phyloP scores from a whole-genome alignment of 2,113 vertebrate species.

The Spilogale gracilis region DNA sequence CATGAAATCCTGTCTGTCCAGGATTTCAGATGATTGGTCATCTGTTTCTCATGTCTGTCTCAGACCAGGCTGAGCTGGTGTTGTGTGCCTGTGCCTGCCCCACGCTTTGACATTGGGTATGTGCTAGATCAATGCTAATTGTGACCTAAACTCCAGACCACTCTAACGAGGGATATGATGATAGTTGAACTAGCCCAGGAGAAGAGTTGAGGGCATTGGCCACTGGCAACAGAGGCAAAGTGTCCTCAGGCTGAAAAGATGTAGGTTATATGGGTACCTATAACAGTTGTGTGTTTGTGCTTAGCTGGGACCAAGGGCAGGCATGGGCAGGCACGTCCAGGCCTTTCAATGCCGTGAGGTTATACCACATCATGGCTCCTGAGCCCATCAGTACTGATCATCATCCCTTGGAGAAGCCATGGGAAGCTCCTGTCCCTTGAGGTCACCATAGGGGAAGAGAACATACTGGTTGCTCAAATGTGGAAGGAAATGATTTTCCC shows the following conservation, averaged over 20 bases:
- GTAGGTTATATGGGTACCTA: background rate
- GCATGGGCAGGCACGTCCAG: background rate
- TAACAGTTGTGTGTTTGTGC: background rate
- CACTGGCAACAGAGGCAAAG: background rate
- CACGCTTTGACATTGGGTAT: background rate
- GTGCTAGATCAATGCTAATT: background rate
- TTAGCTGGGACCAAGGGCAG: background rate
- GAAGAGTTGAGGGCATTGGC: background rate
- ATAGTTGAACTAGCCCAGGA: background rate
- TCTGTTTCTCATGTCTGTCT: background rate
- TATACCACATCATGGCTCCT: background rate
- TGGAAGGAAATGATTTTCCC: slow-evolving; percentile 57
- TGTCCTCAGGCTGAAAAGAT: background rate
- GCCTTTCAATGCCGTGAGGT: background rate
- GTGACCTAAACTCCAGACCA: background rate
- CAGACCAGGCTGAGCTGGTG: background rate
- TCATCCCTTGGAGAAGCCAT: background rate
- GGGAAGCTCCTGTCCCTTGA: background rate
- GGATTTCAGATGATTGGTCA: background rate
- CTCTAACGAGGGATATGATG: background rate
- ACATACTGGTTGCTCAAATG: slow-evolving; percentile 20
- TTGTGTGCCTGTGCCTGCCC: background rate
- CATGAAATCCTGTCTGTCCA: background rate
- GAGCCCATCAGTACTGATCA: background rate
- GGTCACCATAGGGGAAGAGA: background rate